These are phyloP conservation scores for Pseudomyrmex sp. DNA, from an alignment of 1,140 invertebrate genomes.

Conservation along the genomic window DNA sequence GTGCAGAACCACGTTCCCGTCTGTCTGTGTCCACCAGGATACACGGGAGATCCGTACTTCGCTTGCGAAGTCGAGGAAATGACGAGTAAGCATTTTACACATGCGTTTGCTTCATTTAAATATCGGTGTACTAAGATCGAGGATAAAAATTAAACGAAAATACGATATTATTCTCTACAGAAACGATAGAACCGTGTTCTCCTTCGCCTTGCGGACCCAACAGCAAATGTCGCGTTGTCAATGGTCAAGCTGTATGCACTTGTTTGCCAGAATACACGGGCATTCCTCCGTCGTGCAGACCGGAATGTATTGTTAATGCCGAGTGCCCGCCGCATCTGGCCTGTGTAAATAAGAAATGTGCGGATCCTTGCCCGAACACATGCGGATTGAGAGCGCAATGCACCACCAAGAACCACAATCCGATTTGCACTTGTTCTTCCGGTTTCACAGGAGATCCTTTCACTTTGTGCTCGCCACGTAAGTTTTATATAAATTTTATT, in stretches of 20 bases:
- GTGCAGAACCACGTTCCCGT: constrained; percentile 90
- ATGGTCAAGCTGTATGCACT: constrained; percentile 86
- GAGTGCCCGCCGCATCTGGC: constrained; percentile 86
- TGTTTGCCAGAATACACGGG: constrained; percentile 86
- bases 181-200: constrained; percentile 83
- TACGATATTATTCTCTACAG: constrained; percentile 27
- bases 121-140: background rate
- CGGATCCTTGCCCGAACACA: constrained; percentile 86
- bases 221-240: constrained; percentile 85
- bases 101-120: background rate
- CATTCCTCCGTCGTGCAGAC: constrained; percentile 85
- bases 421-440: constrained; percentile 89
- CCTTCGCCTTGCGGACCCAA: constrained; percentile 87
- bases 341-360: constrained; percentile 87
- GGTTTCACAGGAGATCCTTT: constrained; percentile 92
- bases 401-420: constrained; percentile 86
- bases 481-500: constrained; percentile 58
- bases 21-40: constrained; percentile 91
- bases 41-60: constrained; percentile 92
- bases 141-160: background rate
- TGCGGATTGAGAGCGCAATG: constrained; percentile 87
- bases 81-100: constrained; percentile 59
- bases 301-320: constrained; percentile 86
- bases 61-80: constrained; percentile 82
- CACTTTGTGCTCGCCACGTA: constrained; percentile 85